Base-by-base conservation (phyloP, 1,140 invertebrate genomes). In the Macrostomum lignano region DNA sequence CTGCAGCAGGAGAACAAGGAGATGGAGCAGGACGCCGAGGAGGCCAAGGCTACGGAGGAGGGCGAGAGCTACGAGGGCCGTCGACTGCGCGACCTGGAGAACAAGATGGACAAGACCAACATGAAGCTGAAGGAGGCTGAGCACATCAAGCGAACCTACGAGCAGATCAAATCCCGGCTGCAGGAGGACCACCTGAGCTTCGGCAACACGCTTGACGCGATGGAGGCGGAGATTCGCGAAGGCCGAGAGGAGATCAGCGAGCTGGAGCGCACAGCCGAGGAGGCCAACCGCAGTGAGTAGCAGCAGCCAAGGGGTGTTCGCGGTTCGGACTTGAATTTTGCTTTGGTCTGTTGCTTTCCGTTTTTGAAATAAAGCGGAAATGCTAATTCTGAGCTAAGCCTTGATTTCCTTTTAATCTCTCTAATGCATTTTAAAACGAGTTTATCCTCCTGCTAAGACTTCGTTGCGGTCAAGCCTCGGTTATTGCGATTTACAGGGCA, bases 51-150 rank as follows among this genome's bases (percentile, higher is more conserved):
- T 10, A 55, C 47, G 23, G 51, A 55, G 40, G 51, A 51, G 24
- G 52, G 51, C 3, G 51, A 56, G 28, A 53, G 48, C 17, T 41
- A 44, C 17, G 54, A 53, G 29, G 49, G 53, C 2, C 48, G 53
- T 48, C 44, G 44, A 34, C 44, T 56, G 38, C 38, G 55, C 17
- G 51, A 55, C 38, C 43, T 60, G 25, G 57, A 60, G 38, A 60
- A 60, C 41, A 44, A 44, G 21, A 47, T 54, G 37, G 54, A 58
- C 40, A 60, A 60, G 38, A 48, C 51, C 7, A 45, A 44, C 29
- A 39, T 60, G 26, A 60, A 60, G 40, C 54, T 48, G 31, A 48
- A 53, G 40, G 57, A 60, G 36, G 55, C 57, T 7, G 45, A 48
- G n/a, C 55, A 57, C 35, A 48, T 60, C 14, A 44, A 48, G 22